Evolutionary conservation across 1,140 invertebrate species (phyloP).

Genomic region (Gonioctena quinquepunctata): DNA sequence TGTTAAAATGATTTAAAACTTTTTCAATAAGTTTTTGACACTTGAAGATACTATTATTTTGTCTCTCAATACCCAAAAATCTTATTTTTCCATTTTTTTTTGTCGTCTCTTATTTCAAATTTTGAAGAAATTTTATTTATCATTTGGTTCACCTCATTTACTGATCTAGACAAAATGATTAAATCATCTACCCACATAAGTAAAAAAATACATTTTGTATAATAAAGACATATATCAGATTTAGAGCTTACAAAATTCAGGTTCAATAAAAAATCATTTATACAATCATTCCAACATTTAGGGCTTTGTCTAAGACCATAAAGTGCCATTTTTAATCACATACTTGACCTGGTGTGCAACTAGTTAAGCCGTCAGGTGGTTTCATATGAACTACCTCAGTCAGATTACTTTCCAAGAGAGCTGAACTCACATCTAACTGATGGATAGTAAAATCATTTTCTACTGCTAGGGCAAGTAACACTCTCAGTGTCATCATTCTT

Average conservation of each 20-base stretch:
- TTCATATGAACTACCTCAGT: not conserved
- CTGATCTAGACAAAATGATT: constrained; percentile 29
- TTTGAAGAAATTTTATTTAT: constrained; percentile 1
- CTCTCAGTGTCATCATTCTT: constrained; percentile 23
- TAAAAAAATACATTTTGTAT: constrained; percentile 17
- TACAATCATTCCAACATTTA: too few species aligned
- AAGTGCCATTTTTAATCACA: not conserved
- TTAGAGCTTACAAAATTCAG: constrained; percentile 27
- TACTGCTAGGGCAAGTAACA: constrained; percentile 20
- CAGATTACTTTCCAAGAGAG: not conserved
- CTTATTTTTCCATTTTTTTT: not conserved
- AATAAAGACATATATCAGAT: constrained; percentile 48
- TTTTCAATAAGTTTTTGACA: constrained; percentile 2
- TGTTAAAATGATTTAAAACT: constrained; percentile 3
- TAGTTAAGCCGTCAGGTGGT: not conserved
- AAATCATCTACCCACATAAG: constrained; percentile 47
- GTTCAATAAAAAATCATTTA: too few species aligned
- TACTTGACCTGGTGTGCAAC: not conserved
- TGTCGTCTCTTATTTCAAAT: not conserved
- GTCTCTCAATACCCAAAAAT: not conserved
- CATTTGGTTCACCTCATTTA: not conserved
- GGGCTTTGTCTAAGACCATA: not conserved
- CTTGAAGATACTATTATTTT: not conserved
- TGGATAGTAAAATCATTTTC: constrained; percentile 14
- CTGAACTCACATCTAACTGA: constrained; percentile 40